phyloP scores from a whole-genome alignment of 2,888 invertebrate species.

The Eupithecia exiguata region DNA sequence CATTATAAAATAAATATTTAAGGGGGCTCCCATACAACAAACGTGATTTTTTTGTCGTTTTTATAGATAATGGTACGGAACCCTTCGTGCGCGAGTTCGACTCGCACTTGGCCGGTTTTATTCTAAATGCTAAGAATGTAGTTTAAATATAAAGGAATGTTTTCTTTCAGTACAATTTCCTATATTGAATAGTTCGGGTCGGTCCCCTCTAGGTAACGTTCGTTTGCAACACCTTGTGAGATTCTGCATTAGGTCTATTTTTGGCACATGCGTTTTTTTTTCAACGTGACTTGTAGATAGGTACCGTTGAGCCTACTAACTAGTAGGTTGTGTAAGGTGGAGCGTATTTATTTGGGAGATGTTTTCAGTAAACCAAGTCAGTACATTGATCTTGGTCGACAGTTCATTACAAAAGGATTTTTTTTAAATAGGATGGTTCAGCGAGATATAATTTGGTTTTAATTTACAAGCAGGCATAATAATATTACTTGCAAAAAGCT shows the following conservation, averaged over 20 bases:
- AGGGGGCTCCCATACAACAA: no score
- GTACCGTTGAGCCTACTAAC: not conserved
- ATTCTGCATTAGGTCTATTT: conserved; percentile 2
- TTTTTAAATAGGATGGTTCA: not conserved
- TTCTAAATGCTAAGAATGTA: no score
- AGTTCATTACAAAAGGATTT: not conserved
- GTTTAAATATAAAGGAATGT: no score
- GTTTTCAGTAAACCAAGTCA: not conserved
- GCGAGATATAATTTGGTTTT: not conserved
- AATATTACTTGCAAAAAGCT: not conserved
- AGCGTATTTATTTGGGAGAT: not conserved
- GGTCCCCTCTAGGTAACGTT: no score
- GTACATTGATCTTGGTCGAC: not conserved
- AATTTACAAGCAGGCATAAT: not conserved
- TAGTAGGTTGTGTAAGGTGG: not conserved
- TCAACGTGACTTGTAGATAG: no score
- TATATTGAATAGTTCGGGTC: no score
- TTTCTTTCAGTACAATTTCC: no score
- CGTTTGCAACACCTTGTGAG: conserved; percentile 4
- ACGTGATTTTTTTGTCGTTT: no score
- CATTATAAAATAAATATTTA: no score
- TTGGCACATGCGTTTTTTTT: conserved; percentile 12
- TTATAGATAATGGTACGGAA: no score
- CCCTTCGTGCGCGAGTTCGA: no score
- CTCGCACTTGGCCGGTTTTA: no score